phyloP scores from a whole-genome alignment of 64 coral and sea anemone species.

The Dendronephthya gigantea region DNA sequence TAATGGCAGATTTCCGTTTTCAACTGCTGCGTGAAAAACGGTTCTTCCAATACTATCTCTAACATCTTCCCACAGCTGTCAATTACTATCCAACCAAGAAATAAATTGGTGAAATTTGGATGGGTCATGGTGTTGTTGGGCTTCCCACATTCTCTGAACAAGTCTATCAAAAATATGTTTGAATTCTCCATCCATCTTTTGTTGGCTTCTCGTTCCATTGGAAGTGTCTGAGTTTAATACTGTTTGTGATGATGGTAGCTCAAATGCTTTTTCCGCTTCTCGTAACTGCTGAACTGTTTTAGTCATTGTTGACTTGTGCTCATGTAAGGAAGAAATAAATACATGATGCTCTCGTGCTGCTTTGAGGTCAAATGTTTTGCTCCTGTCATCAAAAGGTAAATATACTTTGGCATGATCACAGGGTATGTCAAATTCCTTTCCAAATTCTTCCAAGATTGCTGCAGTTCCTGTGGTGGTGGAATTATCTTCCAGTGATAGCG shows the following conservation, averaged over 20 bases:
- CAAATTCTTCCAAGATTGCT: background rate
- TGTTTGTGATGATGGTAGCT: background rate
- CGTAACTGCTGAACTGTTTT: background rate
- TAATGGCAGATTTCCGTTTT: background rate
- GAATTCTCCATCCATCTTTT: background rate
- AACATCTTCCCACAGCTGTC: background rate
- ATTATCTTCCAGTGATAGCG: background rate
- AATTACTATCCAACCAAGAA: background rate
- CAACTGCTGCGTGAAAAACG: background rate
- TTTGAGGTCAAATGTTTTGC: background rate
- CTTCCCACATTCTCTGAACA: background rate
- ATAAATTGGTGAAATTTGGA: background rate
- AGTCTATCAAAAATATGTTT: background rate
- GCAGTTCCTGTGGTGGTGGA: constrained; percentile 8
- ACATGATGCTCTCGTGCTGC: background rate
- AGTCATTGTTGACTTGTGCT: background rate
- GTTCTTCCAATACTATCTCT: background rate
- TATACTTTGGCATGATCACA: constrained; percentile 1
- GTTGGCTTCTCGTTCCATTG: background rate
- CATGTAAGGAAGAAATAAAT: background rate
- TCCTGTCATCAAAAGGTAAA: background rate
- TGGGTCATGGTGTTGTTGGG: background rate
- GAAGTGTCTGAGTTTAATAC: background rate
- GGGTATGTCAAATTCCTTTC: background rate
- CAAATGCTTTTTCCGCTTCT: constrained; percentile 6